Evolutionary conservation across 2,888 invertebrate species (phyloP).

Genomic region (Kryphioiulus occultus): DNA sequence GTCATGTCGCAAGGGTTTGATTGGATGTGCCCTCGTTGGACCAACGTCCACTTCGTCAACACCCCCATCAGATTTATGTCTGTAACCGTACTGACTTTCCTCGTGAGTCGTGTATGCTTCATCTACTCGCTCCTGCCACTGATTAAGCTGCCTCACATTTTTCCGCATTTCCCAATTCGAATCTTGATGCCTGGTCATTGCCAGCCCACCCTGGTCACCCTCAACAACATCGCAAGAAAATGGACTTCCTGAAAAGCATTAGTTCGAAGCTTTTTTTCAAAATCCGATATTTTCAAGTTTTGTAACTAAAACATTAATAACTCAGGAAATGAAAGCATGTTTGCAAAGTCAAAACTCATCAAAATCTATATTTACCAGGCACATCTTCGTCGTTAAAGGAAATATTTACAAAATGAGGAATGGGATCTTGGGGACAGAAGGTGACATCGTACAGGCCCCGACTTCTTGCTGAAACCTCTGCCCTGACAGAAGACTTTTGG

Average conservation of each 20-base stretch:
- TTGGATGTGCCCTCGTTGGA: slow-evolving; percentile 41
- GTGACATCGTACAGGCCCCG: slow-evolving; percentile 91
- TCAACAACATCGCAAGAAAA: slow-evolving; percentile 74
- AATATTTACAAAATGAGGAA: slow-evolving; percentile 89
- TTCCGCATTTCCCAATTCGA: slow-evolving; percentile 51
- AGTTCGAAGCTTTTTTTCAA: not conserved
- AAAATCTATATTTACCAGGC: slow-evolving; percentile 65
- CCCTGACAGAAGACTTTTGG: slow-evolving; percentile 86
- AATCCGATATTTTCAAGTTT: not conserved
- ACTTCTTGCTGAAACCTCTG: slow-evolving; percentile 86
- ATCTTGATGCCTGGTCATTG: not conserved
- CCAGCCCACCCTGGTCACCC: slow-evolving; percentile 21
- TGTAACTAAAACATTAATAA: not conserved
- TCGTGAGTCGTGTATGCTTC: slow-evolving; percentile 47
- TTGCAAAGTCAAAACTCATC: not conserved
- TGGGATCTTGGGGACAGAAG: slow-evolving; percentile 87
- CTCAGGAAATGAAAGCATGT: not conserved
- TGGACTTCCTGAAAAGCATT: slow-evolving; percentile 74
- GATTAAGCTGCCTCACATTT: slow-evolving; percentile 30
- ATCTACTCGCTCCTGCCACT: slow-evolving; percentile 42
- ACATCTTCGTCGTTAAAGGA: slow-evolving; percentile 93
- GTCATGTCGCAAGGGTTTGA: slow-evolving; percentile 44
- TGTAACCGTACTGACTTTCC: slow-evolving; percentile 37
- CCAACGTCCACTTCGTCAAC: slow-evolving; percentile 51
- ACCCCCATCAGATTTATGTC: slow-evolving; percentile 44